Base-by-base conservation (phyloP, 2,888 invertebrate species). In the Oligia fasciuncula region DNA sequence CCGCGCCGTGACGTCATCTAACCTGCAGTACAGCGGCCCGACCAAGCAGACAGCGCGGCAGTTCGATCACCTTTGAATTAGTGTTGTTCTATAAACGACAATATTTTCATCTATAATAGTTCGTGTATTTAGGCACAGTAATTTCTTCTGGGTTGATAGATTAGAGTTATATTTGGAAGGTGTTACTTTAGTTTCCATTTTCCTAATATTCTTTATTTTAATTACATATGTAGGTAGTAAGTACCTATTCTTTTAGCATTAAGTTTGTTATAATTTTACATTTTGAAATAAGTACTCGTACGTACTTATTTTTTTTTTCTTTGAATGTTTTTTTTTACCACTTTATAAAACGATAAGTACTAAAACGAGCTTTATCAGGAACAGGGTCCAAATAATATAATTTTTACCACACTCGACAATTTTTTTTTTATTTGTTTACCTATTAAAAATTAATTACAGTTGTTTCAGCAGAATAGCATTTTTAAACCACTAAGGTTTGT, bases 1-100 rank as follows among this genome's bases (percentile, higher is more conserved):
- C 79, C 82, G 73, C 80, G 80, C 80, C 54, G 71, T 91, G 91
- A 91, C 91, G 91, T 91, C 90, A 91, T 87, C 79, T 83, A 86
- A 89, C 88, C 87, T 90, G 91, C 90, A 81, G 51, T 78, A 81
- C 35, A 74, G 66, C 63, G 68, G 68, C 65, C 35, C 23, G 54
- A 40, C 51, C 65, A 60, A 51, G n/a, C n/a, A 29, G 57, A 40
- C 57, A 49, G 66, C 60, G 65, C 57, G 66, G 69, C 69, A 62
- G 14, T 74, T 54, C 66, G 43, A 73, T 62, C 43, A 51, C 35
- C n/a, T 40, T 67, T 68, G 70, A 67, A 86, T 77, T 76, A 66
- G 51, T 60, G 51, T 66, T 66, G 23, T 73, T 63, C 11, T 51
- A 23, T 70, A 14, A 51, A 29, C 29, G 14, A 35, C 1, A 35